A percentile compares a stretch with the other conserved stretches of the same genome.
These are phyloP conservation scores for Amitus sp. DNA, from an alignment of 2,888 invertebrate species.

Conservation along the genomic window DNA sequence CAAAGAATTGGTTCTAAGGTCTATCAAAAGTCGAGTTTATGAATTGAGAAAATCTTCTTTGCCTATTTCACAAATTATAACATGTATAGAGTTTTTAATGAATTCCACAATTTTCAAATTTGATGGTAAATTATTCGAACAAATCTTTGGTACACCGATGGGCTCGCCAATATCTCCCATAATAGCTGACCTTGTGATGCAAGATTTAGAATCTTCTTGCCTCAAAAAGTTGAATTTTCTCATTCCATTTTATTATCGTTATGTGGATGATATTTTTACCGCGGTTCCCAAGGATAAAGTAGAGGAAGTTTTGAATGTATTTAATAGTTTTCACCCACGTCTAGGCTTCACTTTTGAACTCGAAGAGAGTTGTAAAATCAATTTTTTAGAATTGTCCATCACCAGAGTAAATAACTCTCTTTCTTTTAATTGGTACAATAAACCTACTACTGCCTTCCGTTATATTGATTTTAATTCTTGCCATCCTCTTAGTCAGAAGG, in stretches of 20 bases:
- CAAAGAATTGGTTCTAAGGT: not conserved
- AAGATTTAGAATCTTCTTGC: constrained; percentile 27
- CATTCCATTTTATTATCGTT: constrained; percentile 3
- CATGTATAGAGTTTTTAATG: constrained; percentile 9
- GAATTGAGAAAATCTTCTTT: not conserved
- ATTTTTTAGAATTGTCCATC: not conserved
- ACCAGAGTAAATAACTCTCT: not conserved
- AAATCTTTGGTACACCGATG: constrained; percentile 41
- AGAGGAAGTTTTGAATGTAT: not conserved
- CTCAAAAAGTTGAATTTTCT: not conserved
- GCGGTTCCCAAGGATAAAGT: not conserved
- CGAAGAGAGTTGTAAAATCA: not conserved
- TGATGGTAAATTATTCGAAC: constrained; percentile 27
- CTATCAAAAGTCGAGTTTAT: not conserved
- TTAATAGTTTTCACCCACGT: not conserved
- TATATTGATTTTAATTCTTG: not conserved
- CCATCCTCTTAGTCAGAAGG: constrained; percentile 4
- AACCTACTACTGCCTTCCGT: not conserved
- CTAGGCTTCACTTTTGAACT: not conserved
- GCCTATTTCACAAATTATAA: not conserved
- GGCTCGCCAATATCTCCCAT: constrained; percentile 42
- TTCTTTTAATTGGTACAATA: not conserved
- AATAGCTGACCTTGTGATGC: constrained; percentile 39
- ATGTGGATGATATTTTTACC: constrained; percentile 11
- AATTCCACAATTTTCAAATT: constrained; percentile 20